Base-by-base conservation (phyloP, 2,888 invertebrate species). In the Cerceris ruficornis region DNA sequence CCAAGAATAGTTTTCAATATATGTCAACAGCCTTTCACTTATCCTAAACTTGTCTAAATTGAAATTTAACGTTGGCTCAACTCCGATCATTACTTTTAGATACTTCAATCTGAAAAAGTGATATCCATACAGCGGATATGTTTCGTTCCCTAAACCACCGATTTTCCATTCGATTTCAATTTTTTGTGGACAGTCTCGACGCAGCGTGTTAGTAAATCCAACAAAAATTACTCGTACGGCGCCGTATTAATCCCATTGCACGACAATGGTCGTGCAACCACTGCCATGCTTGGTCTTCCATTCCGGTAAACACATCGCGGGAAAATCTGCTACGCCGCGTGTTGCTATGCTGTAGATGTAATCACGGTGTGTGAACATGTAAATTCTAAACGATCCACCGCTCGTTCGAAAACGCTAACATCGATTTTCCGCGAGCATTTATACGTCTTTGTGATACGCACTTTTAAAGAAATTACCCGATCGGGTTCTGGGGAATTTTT, bases 211-310 rank as follows among this genome's bases (percentile, higher is more conserved):
- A 68, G 55, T 60, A 77, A 77, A 80, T 84, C 69, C 59, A 17
- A 62, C 69, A 59, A 62, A 82, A 84, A 84, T 83, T 74, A 80
- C 71, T 77, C 74, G 66, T 52, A 14, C 50, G 52, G 70, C 66
- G 67, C 28, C 57, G 65, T 75, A 80, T 85, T 85, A 85, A 84
- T 82, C 80, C 77, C 14, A 69, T 74, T 60, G 59, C 72, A 11
- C 69, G 58, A 60, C 50, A 55, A 68, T 67, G 68, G 43, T 58
- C 58, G 77, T 57, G 57, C 69, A 64, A 74, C 58, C 71, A 61
- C 59, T 15, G 54, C 54, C 66, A 49, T 82, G 82, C 73, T 82
- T 82, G 72, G 77, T 85, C 82, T 85, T 84, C 85, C 85, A 82
- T 82, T 67, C 61, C 69, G 84, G 55, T 75, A 71, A 80, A 85